Percentiles rank a stretch among this genome's conserved stretches.
phyloP scores from a whole-genome alignment of 2,888 invertebrate genomes.

The Bursaphelenchus okinawaensis region DNA sequence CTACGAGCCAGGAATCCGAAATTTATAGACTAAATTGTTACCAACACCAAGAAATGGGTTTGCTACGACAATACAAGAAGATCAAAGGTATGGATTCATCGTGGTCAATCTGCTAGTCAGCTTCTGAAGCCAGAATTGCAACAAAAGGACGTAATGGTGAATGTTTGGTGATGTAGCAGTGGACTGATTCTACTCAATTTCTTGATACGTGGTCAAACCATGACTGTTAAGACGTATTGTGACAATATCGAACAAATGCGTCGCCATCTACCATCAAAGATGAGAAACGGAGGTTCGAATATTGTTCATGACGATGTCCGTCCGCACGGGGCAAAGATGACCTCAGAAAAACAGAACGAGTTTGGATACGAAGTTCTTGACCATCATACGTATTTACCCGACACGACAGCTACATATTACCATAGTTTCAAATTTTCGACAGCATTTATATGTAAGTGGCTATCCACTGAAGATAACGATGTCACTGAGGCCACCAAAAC shows the following conservation, averaged over 20 bases:
- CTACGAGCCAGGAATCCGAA: too few species aligned
- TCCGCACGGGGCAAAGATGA: slow-evolving; percentile 29
- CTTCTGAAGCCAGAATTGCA: too few species aligned
- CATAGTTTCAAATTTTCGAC: slow-evolving; percentile 11
- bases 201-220: neutral
- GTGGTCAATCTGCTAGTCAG: too few species aligned
- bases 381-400: slow-evolving; percentile 28
- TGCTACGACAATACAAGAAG: too few species aligned
- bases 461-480: too few species aligned
- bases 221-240: neutral
- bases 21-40: too few species aligned
- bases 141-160: too few species aligned
- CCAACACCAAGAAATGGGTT: too few species aligned
- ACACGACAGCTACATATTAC: slow-evolving; percentile 22
- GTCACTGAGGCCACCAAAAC: too few species aligned
- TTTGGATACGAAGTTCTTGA: slow-evolving; percentile 26
- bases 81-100: too few species aligned
- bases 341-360: slow-evolving; percentile 14
- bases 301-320: slow-evolving; percentile 32
- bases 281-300: neutral
- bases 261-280: neutral
- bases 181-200: neutral
- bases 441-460: too few species aligned
- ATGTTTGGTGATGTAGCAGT: neutral
- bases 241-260: neutral